Evolutionary conservation across 2,113 vertebrate genomes (phyloP).

Genomic region (Theristicus caerulescens): DNA sequence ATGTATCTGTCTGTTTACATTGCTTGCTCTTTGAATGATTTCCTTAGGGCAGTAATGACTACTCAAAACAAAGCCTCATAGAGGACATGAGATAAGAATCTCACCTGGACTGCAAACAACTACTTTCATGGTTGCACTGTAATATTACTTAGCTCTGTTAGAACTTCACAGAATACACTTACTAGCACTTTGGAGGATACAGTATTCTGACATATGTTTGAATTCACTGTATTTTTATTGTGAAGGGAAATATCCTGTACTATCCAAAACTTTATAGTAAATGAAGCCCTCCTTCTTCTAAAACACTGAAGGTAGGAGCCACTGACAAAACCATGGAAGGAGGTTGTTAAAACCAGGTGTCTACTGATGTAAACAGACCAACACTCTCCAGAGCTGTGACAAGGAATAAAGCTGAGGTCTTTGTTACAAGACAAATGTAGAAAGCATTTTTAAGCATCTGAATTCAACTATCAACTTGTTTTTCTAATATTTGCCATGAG

Average conservation of each 20-base stretch:
- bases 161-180: background rate
- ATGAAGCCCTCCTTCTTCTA: background rate
- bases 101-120: background rate
- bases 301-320: background rate
- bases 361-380: background rate
- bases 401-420: background rate
- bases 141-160: accelerated
- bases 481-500: background rate
- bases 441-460: background rate
- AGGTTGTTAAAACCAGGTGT: background rate
- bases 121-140: background rate
- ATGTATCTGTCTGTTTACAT: background rate
- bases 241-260: background rate
- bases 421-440: background rate
- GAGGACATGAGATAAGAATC: background rate
- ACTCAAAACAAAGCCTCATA: background rate
- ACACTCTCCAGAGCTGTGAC: background rate
- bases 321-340: background rate
- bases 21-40: background rate
- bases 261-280: background rate
- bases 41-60: background rate
- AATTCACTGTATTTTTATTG: background rate
- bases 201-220: background rate
- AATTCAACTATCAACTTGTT: background rate
- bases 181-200: background rate